Evolutionary conservation across 2,797 vertebrate species (phyloP), one percentile per base, ranked within the genome.

Genomic region (Phylloscopus collybita): DNA sequence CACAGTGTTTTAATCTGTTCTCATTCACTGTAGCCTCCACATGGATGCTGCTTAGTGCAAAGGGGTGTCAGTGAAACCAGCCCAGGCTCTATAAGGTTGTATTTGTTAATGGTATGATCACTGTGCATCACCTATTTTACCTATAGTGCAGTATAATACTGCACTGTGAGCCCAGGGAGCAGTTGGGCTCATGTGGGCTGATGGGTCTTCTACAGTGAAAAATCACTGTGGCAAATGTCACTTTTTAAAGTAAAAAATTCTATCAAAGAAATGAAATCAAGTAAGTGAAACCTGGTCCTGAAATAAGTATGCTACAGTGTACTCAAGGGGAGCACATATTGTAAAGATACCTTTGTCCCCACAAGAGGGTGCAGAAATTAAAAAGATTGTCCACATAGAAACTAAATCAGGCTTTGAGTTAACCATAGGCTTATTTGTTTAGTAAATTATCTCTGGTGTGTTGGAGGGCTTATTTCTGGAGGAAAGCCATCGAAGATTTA

Each of bases 301-400:
- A 80, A 80, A 22, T 32, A n/a, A 60, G 18, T 38, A 11, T 47
- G 20, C 36, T 64, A 5, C 0, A 0, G 25, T 59, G 36, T 44
- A 36, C 30, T 30, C 5, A 12, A 83, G 40, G 36, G 26, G 25
- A 73, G n/a, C 22, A 64, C 4, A 20, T 18, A 19, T 34, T 90
- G 29, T 80, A 56, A 80, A 81, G 60, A 32, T 25, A 25, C 13
- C 13, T 86, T 76, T 81, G 49, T 79, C 27, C 25, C 50, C 44
- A 79, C 26, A 59, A 67, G n/a, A 76, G 11, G 88, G 72, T n/a
- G 32, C 21, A 78, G 90, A 83, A 81, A 40, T 72, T 20, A 73
- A 94, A 69, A 90, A 45, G 27, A 26, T 56, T 49, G n/a, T 13
- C 40, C 64, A 2, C 29, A 51, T 44, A 49, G 45, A 76, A 83